Percentiles rank a stretch among this genome's conserved stretches.
Evolutionary conservation across 1,140 invertebrate genomes (phyloP).

Genomic region (Pristionchus pacificus): DNA sequence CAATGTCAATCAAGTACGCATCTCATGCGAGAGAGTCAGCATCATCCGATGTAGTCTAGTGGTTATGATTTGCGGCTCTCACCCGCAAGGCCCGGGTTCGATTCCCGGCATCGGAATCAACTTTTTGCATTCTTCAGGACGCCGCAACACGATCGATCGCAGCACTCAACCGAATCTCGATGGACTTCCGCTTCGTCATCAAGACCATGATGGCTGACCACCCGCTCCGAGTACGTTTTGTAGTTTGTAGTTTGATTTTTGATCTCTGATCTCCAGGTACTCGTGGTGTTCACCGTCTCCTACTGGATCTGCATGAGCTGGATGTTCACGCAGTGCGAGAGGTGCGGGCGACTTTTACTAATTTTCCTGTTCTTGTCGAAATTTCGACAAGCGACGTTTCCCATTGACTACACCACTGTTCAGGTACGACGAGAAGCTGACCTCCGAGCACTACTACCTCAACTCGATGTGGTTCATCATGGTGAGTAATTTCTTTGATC

Average conservation of each 20-base stretch:
- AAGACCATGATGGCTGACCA: slow-evolving; percentile 58
- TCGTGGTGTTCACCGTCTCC: slow-evolving; percentile 54
- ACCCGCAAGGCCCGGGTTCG: too few relatives aligned
- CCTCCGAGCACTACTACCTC: slow-evolving; percentile 60
- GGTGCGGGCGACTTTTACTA: slow-evolving; percentile 22
- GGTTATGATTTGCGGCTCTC: too few relatives aligned
- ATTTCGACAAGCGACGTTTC: slow-evolving; percentile 12
- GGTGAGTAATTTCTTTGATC: slow-evolving; percentile 40
- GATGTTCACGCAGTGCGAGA: slow-evolving; percentile 55
- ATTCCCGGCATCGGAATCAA: background rate
- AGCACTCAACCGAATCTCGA: slow-evolving; percentile 55
- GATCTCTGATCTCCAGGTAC: background rate
- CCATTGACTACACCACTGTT: background rate
- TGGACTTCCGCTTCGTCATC: slow-evolving; percentile 56
- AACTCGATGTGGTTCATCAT: slow-evolving; percentile 65
- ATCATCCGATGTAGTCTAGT: too few relatives aligned
- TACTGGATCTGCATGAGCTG: slow-evolving; percentile 58
- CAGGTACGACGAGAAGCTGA: slow-evolving; percentile 40
- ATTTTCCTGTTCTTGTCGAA: background rate
- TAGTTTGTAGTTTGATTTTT: background rate
- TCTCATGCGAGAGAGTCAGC: too few relatives aligned
- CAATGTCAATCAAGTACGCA: too few relatives aligned
- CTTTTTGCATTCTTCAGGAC: slow-evolving; percentile 28
- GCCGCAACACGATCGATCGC: slow-evolving; percentile 49
- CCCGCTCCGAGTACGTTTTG: slow-evolving; percentile 49